Percentiles rank a stretch among this genome's conserved stretches.
phyloP scores from a whole-genome alignment of 2,113 vertebrate species.

The Carlito syrichta region DNA sequence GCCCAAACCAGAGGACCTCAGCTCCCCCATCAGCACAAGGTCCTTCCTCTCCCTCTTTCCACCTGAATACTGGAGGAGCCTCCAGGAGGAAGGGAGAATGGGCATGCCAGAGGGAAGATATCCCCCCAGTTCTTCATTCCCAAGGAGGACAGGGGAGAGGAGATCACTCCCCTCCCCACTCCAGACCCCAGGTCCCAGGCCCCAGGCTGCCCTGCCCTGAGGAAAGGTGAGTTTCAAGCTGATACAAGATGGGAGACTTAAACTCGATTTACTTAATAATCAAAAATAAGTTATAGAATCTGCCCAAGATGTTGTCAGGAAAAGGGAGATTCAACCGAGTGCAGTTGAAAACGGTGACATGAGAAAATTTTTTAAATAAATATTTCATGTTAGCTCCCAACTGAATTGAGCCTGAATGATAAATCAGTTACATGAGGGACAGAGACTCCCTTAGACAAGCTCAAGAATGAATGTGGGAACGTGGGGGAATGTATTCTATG shows the following conservation, averaged over 20 bases:
- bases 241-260: neutral
- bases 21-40: no score
- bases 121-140: neutral
- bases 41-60: no score
- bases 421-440: neutral
- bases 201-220: no score
- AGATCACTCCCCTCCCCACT: rapidly evolving
- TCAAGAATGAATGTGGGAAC: neutral
- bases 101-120: neutral
- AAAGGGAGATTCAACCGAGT: neutral
- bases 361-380: slow-evolving; percentile 27
- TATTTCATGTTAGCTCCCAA: slow-evolving; percentile 46
- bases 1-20: neutral
- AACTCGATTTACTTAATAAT: slow-evolving; percentile 25
- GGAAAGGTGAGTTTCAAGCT: neutral
- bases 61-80: no score
- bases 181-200: neutral
- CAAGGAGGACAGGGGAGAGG: neutral
- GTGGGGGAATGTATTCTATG: neutral
- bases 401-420: neutral
- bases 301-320: slow-evolving; percentile 21
- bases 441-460: neutral
- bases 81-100: no score
- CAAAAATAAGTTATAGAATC: slow-evolving; percentile 1
- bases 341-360: slow-evolving; percentile 3